These are phyloP conservation scores for Drosophila leontia DNA, from an alignment of 1,140 invertebrate species.

Conservation along the genomic window DNA sequence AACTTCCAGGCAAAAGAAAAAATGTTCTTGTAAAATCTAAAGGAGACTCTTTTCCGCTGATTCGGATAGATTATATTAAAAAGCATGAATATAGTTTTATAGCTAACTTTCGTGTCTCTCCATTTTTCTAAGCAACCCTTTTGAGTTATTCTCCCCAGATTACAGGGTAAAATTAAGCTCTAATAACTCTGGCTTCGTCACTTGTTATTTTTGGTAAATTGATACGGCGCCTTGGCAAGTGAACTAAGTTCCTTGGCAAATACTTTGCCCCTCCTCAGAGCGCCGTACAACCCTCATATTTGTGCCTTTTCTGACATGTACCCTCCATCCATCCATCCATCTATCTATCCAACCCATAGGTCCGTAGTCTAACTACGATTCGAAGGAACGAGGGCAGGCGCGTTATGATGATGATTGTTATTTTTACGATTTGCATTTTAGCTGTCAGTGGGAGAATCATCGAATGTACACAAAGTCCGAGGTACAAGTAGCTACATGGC, in stretches of 20 bases:
- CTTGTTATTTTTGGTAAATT: constrained; percentile 72
- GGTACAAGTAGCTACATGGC: constrained; percentile 36
- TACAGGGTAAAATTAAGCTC: constrained; percentile 10
- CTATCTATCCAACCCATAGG: neutral
- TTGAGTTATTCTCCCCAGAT: neutral
- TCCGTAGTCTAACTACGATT: constrained; percentile 34
- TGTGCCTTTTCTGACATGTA: constrained; percentile 11
- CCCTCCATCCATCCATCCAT: constrained; percentile 16
- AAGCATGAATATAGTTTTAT: too few species aligned
- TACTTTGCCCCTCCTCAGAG: constrained; percentile 30
- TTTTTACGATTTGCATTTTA: constrained; percentile 69
- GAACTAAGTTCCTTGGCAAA: constrained; percentile 49
- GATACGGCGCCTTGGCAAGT: constrained; percentile 63
- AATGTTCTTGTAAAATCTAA: too few species aligned
- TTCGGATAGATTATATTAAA: too few species aligned
- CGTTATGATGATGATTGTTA: constrained; percentile 71
- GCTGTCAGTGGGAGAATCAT: constrained; percentile 52
- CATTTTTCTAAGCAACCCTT: neutral
- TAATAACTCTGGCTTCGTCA: constrained; percentile 10
- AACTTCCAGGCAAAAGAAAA: too few species aligned
- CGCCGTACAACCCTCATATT: constrained; percentile 5
- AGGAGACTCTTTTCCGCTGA: too few species aligned
- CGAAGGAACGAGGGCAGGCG: constrained; percentile 12
- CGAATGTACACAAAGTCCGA: constrained; percentile 43
- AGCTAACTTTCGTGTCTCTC: too few species aligned